Percentiles rank a stretch among this genome's conserved stretches.
These are phyloP conservation scores for Amiota communis DNA, from an alignment of 2,888 invertebrate genomes.

Conservation along the genomic window DNA sequence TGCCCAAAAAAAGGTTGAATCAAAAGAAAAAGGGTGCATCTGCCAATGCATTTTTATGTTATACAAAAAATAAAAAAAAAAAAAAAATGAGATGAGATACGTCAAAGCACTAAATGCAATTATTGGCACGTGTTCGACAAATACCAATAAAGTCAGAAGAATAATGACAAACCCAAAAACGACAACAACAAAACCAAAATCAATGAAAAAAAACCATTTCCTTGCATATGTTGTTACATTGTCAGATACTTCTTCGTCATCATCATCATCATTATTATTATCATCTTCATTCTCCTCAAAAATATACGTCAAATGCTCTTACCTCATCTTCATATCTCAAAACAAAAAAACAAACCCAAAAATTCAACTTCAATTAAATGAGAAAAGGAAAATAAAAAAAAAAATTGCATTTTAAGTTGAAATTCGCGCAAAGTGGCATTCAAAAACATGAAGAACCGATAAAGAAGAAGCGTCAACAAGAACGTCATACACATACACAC, in stretches of 20 bases:
- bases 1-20: no score
- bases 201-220: conserved; percentile 24
- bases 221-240: conserved; percentile 17
- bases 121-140: conserved; percentile 28
- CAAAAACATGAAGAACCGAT: no score
- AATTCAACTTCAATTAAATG: conserved; percentile 44
- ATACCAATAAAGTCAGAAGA: conserved; percentile 27
- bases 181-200: neutral
- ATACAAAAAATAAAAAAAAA: neutral
- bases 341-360: conserved; percentile 22
- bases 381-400: conserved; percentile 35
- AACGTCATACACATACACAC: neutral
- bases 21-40: neutral
- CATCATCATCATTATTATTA: neutral
- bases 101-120: conserved; percentile 18
- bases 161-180: conserved; percentile 13
- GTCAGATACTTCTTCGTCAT: neutral
- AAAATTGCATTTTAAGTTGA: conserved; percentile 32
- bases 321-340: conserved; percentile 10
- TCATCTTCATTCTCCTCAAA: neutral
- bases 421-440: conserved; percentile 21
- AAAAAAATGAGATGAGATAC: neutral
- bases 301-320: neutral
- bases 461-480: no score
- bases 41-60: conserved; percentile 12